Base-by-base conservation (phyloP, 2,888 invertebrate species). In the Polydrusus pterygomalis region DNA sequence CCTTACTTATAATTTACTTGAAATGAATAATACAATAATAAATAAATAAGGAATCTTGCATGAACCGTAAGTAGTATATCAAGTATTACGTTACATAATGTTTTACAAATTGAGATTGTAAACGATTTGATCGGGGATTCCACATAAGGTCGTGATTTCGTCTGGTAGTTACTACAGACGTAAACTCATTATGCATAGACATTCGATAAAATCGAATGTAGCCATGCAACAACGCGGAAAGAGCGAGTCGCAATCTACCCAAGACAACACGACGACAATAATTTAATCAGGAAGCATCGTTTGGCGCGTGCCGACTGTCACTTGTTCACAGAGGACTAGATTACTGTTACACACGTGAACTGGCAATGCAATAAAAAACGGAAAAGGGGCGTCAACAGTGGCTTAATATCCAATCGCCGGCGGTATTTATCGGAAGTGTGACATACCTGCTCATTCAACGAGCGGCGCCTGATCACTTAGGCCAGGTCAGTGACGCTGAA, bases 301-400 rank as follows among this genome's bases (percentile, higher is more conserved):
- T 82, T 80, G 84, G 83, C 85, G 83, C 85, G 85, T 84, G 85
- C 83, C 84, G 83, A 80, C 83, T 85, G 86, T 84, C 85, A 86
- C 85, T 84, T 84, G 85, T 83, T 82, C 81, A 63, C 43, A 74
- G 49, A 70, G 49, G 49, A 45, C 58, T 70, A 70, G 60, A 70
- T 69, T 69, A 79, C 83, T 82, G 82, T 82, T 81, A 83, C 84
- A 83, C 83, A 71, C 63, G 63, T 69, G 69, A 56, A 60, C 71
- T 64, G 64, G 63, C 63, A 69, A 43, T 71, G 71, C 64, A 71
- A 71, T 54, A 71, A 71, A 71, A 70, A 71, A 63, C 25, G 64
- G 64, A 63, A 63, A 62, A 51, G 71, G 71, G 71, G 40, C 63
- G 38, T 43, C 40, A 58, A 40, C 45, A 25, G 13, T 43, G 63